Conservation (phyloP, 2,888 invertebrate genomes). For the Eilema depressum region DNA sequence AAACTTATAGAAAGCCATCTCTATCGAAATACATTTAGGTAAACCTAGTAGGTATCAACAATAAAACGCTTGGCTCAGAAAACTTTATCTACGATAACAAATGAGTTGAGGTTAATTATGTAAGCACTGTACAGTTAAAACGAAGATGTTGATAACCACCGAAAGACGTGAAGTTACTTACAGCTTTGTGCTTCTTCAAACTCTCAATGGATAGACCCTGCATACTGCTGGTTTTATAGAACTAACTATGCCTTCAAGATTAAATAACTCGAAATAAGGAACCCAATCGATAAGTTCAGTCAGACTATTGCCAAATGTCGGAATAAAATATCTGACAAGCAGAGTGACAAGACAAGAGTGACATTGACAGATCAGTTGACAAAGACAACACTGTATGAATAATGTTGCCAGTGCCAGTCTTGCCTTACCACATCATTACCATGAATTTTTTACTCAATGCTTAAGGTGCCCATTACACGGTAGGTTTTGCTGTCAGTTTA, state of each 20-base stretch:
- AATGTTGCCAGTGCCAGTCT: no score
- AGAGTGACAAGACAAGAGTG: neutral
- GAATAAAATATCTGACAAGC: neutral
- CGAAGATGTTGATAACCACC: conserved; percentile 36
- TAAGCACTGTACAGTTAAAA: conserved; percentile 64
- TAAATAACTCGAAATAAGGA: conserved; percentile 5
- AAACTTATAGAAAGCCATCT: neutral
- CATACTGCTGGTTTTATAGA: conserved; percentile 83
- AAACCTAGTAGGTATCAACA: conserved; percentile 3
- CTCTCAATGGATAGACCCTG: conserved; percentile 90
- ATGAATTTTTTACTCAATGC: no score
- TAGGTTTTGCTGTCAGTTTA: no score
- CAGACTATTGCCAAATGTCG: conserved; percentile 5
- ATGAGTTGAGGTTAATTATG: conserved; percentile 79
- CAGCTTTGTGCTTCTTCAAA: conserved; percentile 93
- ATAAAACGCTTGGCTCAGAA: conserved; percentile 1
- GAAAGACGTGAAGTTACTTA: conserved; percentile 79
- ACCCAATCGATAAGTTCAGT: neutral
- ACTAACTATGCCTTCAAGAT: conserved; percentile 26
- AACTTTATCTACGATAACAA: conserved; percentile 27
- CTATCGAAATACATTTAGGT: neutral
- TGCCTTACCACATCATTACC: no score
- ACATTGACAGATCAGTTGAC: neutral
- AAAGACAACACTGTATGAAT: no score
- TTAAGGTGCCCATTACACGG: no score